Conservation (phyloP, 1,140 invertebrate species). For the Drosophila oshimai region DNA sequence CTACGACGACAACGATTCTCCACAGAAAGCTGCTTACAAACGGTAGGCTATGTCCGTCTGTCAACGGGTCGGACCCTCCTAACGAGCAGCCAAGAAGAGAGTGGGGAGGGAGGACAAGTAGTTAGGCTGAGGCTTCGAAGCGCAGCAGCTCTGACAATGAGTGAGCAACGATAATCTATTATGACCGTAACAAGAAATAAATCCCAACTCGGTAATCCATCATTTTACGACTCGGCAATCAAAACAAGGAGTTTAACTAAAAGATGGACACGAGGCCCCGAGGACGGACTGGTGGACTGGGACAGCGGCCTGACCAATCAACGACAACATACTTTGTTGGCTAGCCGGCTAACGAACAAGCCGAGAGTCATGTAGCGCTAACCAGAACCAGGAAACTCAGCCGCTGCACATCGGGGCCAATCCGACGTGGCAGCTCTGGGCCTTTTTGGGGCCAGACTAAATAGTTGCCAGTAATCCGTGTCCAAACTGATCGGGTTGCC, state of each 20-base stretch:
- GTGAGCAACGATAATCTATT: conserved; percentile 78
- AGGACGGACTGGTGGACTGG: not conserved
- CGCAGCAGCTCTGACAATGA: conserved; percentile 59
- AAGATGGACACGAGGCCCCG: conserved; percentile 9
- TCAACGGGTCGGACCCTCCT: conserved; percentile 42
- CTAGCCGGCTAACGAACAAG: conserved; percentile 58
- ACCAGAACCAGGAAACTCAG: conserved; percentile 63
- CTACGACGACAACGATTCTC: not conserved
- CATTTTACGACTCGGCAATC: conserved; percentile 75
- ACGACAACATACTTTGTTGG: conserved; percentile 37
- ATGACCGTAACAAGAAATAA: conserved; percentile 78
- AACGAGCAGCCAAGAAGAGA: conserved; percentile 45
- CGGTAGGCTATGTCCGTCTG: conserved; percentile 31
- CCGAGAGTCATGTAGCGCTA: conserved; percentile 54
- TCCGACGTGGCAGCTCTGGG: conserved; percentile 49
- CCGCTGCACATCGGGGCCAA: conserved; percentile 30
- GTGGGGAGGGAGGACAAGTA: not conserved
- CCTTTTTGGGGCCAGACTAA: conserved; percentile 59
- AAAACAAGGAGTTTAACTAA: conserved; percentile 78
- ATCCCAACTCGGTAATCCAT: conserved; percentile 77
- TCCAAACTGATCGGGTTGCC: conserved; percentile 73
- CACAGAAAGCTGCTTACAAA: conserved; percentile 28
- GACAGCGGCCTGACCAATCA: conserved; percentile 52
- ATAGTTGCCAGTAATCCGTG: conserved; percentile 79
- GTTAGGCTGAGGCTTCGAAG: conserved; percentile 8